phyloP scores from a whole-genome alignment of 2,113 vertebrate genomes.

The Bucco capensis region DNA sequence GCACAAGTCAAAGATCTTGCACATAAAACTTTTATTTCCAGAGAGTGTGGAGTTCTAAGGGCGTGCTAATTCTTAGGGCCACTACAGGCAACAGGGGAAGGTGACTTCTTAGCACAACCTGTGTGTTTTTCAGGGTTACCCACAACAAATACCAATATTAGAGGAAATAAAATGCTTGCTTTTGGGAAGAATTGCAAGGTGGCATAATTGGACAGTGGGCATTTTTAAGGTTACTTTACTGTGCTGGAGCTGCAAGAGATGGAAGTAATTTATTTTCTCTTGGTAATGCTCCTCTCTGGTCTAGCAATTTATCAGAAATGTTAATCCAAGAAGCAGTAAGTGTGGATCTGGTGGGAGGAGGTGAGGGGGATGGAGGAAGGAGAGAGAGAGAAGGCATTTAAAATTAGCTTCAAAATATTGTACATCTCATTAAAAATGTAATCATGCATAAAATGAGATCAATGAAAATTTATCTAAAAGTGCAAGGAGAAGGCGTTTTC shows the following conservation, averaged over 20 bases:
- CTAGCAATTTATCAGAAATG: conserved; percentile 84
- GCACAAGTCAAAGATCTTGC: background rate
- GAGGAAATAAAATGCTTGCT: conserved; percentile 58
- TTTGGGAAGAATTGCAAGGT: conserved; percentile 72
- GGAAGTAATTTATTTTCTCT: conserved; percentile 79
- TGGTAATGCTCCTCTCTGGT: conserved; percentile 75
- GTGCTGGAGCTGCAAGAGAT: conserved; percentile 54
- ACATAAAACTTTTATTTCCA: conserved; percentile 2
- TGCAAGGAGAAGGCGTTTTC: conserved; percentile 86
- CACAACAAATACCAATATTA: conserved; percentile 50
- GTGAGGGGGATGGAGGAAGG: conserved; percentile 39
- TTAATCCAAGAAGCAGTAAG: conserved; percentile 78
- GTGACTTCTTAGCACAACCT: background rate
- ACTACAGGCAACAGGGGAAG: background rate
- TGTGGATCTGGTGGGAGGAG: conserved; percentile 33
- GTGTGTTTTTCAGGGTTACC: background rate
- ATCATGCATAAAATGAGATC: conserved; percentile 95
- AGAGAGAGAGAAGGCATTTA: conserved; percentile 74
- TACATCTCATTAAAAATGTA: conserved; percentile 96
- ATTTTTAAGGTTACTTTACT: conserved; percentile 74
- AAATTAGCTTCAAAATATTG: conserved; percentile 88
- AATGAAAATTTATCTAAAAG: conserved; percentile 91
- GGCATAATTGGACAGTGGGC: conserved; percentile 68
- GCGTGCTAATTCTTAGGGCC: background rate
- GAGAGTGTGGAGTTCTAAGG: conserved; percentile 20